Evolutionary conservation across 2,113 vertebrate species (phyloP).

Genomic region (Alligator mississippiensis): DNA sequence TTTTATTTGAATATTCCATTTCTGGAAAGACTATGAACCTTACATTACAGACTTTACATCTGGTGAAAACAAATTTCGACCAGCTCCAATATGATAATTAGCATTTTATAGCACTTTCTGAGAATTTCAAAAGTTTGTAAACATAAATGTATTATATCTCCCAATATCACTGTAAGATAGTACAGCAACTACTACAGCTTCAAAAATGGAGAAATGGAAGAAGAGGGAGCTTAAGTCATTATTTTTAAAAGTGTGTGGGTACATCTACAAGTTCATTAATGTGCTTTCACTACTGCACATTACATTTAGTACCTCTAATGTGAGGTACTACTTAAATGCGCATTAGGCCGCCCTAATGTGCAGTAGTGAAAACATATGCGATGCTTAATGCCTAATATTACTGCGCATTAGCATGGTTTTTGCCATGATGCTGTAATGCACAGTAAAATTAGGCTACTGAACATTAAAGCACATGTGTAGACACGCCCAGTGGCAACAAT

Average conservation of each 20-base stretch:
- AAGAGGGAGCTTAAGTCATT: neutral
- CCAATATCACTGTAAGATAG: neutral
- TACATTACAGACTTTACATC: neutral
- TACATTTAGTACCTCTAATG: no score
- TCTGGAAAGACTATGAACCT: neutral
- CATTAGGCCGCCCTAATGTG: no score
- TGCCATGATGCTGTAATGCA: no score
- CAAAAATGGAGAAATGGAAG: neutral
- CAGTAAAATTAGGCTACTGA: no score
- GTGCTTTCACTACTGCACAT: no score
- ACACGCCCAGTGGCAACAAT: neutral
- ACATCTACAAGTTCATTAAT: no score
- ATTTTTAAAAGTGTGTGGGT: neutral
- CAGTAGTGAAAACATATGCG: no score
- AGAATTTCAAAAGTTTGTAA: neutral
- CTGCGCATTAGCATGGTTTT: no score
- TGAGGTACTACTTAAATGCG: no score
- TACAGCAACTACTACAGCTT: neutral
- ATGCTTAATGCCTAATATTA: no score
- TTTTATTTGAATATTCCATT: neutral
- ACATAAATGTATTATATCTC: neutral
- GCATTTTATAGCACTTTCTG: neutral
- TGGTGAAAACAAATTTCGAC: neutral
- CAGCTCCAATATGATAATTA: conserved; percentile 14
- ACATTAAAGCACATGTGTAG: no score